Evolutionary conservation across 2,113 vertebrate species (phyloP).

Genomic region (Psittacara wagleri): DNA sequence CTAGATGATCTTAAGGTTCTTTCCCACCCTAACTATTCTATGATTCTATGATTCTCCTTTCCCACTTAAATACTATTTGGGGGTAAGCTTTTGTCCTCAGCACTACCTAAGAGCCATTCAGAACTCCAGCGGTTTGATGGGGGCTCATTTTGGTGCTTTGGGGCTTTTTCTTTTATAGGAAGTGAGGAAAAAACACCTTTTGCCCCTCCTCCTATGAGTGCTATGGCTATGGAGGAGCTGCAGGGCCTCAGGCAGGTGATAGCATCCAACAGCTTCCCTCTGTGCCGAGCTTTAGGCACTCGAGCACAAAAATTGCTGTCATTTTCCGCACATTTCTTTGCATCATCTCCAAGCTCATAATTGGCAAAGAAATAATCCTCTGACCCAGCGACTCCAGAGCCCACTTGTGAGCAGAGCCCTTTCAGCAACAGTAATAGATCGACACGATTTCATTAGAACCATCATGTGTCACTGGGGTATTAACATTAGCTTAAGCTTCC

Average conservation of each 20-base stretch:
- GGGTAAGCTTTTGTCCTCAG: not conserved
- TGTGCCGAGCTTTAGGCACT: not conserved
- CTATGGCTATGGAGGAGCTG: not conserved
- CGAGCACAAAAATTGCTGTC: accelerated
- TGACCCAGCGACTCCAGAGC: not conserved
- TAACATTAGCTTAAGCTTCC: not conserved
- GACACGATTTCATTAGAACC: not conserved
- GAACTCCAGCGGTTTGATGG: not conserved
- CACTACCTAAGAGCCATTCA: not conserved
- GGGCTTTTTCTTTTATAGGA: not conserved
- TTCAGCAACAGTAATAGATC: not conserved
- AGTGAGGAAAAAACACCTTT: not conserved
- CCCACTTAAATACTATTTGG: not conserved
- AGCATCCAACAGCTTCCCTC: not conserved
- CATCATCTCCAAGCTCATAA: not conserved
- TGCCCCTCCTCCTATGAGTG: not conserved
- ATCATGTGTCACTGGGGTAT: not conserved
- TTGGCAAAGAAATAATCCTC: not conserved
- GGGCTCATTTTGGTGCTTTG: not conserved
- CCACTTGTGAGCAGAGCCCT: not conserved
- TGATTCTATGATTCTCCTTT: not conserved
- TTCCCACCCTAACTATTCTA: not conserved
- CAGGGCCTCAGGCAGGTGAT: not conserved
- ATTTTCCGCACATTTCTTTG: not conserved
- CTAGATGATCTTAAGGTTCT: not conserved